Conservation (phyloP, 2,797 vertebrate genomes). For the Poecilia velifera region DNA sequence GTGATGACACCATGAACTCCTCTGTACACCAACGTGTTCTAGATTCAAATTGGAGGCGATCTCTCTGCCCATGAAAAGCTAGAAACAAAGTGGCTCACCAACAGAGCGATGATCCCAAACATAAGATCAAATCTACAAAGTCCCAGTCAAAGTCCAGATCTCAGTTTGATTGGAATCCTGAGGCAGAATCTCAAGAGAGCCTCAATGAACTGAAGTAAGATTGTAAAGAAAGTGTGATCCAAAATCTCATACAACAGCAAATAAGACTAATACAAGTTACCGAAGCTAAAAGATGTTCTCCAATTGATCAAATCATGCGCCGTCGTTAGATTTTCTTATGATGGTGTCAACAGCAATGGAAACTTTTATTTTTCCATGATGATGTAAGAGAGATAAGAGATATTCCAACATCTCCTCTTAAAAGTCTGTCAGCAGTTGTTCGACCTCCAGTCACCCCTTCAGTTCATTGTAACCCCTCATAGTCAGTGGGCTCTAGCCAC, state of each 20-base stretch:
- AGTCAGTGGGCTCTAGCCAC: conserved; percentile 24
- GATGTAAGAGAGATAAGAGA: conserved; percentile 1
- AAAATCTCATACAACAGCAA: background rate
- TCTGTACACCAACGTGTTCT: background rate
- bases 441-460: conserved; percentile 52
- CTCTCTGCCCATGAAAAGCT: background rate
- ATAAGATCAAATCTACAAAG: background rate
- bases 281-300: background rate
- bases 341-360: background rate
- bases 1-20: background rate
- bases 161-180: background rate
- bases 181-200: background rate
- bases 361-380: background rate
- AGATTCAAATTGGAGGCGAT: background rate
- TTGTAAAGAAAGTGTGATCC: background rate
- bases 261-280: background rate
- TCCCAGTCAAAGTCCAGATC: background rate
- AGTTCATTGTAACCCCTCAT: conserved; percentile 39
- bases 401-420: background rate
- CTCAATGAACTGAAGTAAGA: background rate
- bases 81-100: background rate
- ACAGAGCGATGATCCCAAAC: background rate
- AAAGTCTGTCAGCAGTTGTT: conserved; percentile 33
- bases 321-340: background rate
- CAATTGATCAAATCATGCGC: background rate